phyloP scores from a whole-genome alignment of 2,888 invertebrate genomes.

The Romanomermis culicivorax region DNA sequence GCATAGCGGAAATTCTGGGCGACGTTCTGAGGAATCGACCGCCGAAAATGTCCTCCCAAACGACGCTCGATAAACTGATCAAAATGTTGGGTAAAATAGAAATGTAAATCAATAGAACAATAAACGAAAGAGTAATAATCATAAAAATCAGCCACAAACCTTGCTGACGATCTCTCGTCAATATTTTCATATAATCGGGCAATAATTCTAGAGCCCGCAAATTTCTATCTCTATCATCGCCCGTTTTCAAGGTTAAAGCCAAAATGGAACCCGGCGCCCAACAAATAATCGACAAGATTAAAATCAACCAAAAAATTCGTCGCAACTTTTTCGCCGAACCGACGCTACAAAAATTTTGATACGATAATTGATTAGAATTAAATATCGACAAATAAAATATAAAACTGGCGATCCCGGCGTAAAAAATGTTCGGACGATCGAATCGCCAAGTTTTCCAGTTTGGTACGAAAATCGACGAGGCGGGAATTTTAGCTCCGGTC shows the following conservation, averaged over 20 bases:
- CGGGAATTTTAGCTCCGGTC: background rate
- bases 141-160: background rate
- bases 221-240: too few relatives aligned
- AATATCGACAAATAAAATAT: background rate
- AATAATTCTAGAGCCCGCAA: too few relatives aligned
- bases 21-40: background rate
- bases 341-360: background rate
- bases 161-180: background rate
- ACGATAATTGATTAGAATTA: background rate
- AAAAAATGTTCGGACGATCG: too few relatives aligned
- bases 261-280: background rate
- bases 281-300: background rate
- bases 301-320: background rate
- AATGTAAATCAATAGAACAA: background rate
- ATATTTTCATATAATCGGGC: background rate
- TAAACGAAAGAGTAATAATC: background rate
- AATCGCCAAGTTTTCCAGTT: too few relatives aligned
- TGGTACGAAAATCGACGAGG: background rate
- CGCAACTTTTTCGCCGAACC: background rate
- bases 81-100: background rate
- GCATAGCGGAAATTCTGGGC: background rate
- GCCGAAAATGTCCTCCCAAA: background rate
- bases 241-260: background rate
- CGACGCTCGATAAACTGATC: background rate
- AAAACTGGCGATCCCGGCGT: too few relatives aligned